phyloP scores from a whole-genome alignment of 2,797 vertebrate genomes.

The Coendou prehensilis region DNA sequence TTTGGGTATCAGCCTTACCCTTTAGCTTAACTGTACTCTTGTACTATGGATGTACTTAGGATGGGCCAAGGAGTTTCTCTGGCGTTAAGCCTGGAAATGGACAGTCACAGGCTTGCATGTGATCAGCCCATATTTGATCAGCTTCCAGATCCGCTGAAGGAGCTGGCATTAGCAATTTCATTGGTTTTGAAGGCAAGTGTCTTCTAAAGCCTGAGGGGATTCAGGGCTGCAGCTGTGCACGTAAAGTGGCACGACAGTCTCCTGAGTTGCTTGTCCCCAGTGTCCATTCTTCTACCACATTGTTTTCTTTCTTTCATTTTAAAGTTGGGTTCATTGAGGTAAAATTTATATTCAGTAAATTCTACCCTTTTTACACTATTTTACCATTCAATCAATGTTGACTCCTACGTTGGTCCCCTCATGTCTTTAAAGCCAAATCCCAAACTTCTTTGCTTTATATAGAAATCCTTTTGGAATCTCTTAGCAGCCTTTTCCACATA shows the following conservation, averaged over 20 bases:
- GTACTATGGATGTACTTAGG: background rate
- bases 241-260: background rate
- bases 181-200: background rate
- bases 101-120: background rate
- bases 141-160: background rate
- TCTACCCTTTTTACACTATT: constrained; percentile 22
- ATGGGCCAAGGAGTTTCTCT: background rate
- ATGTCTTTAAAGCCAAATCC: constrained; percentile 29
- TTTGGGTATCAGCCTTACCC: too few relatives aligned
- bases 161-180: background rate
- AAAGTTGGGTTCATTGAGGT: constrained; percentile 3
- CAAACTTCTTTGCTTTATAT: constrained; percentile 36
- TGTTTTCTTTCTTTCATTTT: constrained; percentile 44
- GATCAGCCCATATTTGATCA: background rate
- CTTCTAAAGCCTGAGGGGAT: background rate
- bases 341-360: constrained; percentile 58
- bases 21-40: background rate
- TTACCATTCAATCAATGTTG: constrained; percentile 34
- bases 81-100: background rate
- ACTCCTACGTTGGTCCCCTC: constrained; percentile 9
- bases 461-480: constrained; percentile 2
- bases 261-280: constrained; percentile 4
- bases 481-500: constrained; percentile 24
- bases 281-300: constrained; percentile 8
- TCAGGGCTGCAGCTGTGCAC: background rate